Evolutionary conservation across 2,797 vertebrate genomes (phyloP).

Genomic region (Tympanoctomys barrerae): DNA sequence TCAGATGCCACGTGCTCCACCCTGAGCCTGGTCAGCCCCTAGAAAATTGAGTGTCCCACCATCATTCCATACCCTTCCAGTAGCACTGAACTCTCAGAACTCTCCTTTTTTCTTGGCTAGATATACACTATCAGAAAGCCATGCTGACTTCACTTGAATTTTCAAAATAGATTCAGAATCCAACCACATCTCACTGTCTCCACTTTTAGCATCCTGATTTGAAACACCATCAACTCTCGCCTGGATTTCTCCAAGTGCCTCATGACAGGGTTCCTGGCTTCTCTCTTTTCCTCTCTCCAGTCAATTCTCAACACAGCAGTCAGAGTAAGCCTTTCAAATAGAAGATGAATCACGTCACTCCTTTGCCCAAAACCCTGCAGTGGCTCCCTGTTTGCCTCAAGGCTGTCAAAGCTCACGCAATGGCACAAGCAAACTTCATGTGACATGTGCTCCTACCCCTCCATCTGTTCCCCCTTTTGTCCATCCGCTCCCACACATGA

Average conservation of each 20-base stretch:
- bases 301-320: not conserved
- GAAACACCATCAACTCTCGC: not conserved
- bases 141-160: not conserved
- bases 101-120: not conserved
- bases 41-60: not conserved
- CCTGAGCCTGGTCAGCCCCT: not conserved
- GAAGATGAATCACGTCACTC: not conserved
- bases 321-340: not conserved
- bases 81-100: not conserved
- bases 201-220: not conserved
- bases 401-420: accelerated
- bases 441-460: not conserved
- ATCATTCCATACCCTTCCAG: not conserved
- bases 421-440: not conserved
- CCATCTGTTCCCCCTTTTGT: too few species aligned
- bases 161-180: not conserved
- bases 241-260: not conserved
- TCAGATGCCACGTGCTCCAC: not conserved
- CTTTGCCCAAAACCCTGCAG: not conserved
- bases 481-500: not conserved
- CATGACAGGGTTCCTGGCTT: not conserved
- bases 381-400: not conserved
- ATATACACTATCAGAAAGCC: not conserved
- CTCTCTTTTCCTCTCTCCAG: not conserved
- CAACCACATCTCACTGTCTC: not conserved